Conservation (phyloP, 1,140 invertebrate species). For the Leptoteleia sp. region DNA sequence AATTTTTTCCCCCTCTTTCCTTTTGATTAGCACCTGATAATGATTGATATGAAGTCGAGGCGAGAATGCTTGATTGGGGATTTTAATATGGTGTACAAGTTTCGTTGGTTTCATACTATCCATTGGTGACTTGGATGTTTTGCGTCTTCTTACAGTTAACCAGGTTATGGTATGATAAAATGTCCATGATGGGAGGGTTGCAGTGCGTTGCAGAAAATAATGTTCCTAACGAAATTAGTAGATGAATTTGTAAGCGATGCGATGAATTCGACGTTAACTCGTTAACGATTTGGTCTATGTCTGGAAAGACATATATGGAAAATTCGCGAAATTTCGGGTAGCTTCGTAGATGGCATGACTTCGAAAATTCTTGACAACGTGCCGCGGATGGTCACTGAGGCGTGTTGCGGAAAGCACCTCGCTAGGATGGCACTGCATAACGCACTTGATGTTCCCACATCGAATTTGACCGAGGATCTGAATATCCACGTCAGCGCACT, state of each 20-base stretch:
- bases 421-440: conserved; percentile 57
- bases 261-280: conserved; percentile 39
- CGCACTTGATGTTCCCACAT: conserved; percentile 65
- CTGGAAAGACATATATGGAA: conserved; percentile 62
- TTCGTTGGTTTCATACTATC: too few species aligned
- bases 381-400: conserved; percentile 63
- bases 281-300: conserved; percentile 51
- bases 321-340: conserved; percentile 61
- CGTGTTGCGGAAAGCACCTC: conserved; percentile 59
- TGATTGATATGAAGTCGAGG: too few species aligned
- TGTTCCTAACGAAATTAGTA: conserved; percentile 16
- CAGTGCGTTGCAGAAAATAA: conserved; percentile 11
- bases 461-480: conserved; percentile 60
- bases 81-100: too few species aligned
- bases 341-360: conserved; percentile 60
- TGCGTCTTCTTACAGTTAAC: too few species aligned
- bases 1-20: too few species aligned
- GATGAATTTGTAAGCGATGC: conserved; percentile 38
- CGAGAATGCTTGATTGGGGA: too few species aligned
- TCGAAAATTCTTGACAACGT: conserved; percentile 65
- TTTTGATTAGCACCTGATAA: neutral
- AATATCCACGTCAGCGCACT: conserved; percentile 58
- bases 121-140: too few species aligned
- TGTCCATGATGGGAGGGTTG: too few species aligned
- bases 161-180: too few species aligned